Base-by-base conservation (phyloP, 2,888 invertebrate genomes). In the Meliscaeva auricollis region DNA sequence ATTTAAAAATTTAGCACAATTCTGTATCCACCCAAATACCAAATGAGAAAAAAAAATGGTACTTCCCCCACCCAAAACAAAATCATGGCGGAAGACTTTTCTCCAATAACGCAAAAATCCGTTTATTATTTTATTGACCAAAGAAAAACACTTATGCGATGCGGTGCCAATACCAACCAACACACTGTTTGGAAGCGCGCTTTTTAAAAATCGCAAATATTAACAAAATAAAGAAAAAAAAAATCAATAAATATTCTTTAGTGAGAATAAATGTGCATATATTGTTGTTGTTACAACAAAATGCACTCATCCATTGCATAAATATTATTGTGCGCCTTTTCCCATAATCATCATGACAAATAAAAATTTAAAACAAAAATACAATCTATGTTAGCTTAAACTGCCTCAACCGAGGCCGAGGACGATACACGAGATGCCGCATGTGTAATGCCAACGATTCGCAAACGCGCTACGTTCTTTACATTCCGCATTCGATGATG, bases 291-390 rank as follows among this genome's bases (percentile, higher is more conserved):
- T 76, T 58, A 85, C 81, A 85, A 81, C 85, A 77, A 80, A 81
- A 85, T 76, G 85, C 85, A 85, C 85, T 85, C 85, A 85, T 85
- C 81, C 81, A 69, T 85, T 85, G 81, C 81, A 85, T 74, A 85
- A 81, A 85, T 81, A 85, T 85, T 85, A 81, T 81, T 81, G 73
- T 50, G 72, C 79, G 69, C 81, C 73, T 56, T 72, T 73, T 32
- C 76, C 46, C 72, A 76, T 77, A 52, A 76, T 77, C 68, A 76
- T 72, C 76, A 48, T 62, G 81, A 85, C 85, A 85, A 85, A 85
- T 81, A 64, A 56, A 30, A 32, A 56, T n/a, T n/a, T 6, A 11
- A 38, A 11, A 30, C 4, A 30, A 54, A 54, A 54, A 54, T 30
- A 26, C 26, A 2, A 26, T 3, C 26, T 3, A 68, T 81, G 85